Evolutionary conservation across 2,888 invertebrate genomes (phyloP).

Genomic region (Tenthredo distinguenda): DNA sequence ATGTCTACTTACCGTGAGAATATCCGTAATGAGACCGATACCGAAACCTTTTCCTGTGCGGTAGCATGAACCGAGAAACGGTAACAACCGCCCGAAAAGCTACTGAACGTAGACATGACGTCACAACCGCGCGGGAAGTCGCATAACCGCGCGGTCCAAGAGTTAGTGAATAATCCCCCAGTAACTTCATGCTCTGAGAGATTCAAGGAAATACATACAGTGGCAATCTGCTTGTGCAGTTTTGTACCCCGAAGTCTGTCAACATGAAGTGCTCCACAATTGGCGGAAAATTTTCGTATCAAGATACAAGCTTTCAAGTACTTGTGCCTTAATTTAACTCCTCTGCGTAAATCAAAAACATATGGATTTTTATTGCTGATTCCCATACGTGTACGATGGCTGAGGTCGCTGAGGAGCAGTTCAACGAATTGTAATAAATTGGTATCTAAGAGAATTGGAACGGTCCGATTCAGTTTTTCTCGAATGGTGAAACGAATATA

Average conservation of each 20-base stretch:
- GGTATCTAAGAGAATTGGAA: constrained; percentile 55
- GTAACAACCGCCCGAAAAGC: too few species aligned
- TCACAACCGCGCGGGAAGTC: too few species aligned
- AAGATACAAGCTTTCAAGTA: constrained; percentile 51
- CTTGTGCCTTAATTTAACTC: not conserved
- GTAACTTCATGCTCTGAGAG: constrained; percentile 48
- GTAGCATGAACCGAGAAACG: too few species aligned
- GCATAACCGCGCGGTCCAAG: too few species aligned
- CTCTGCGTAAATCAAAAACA: constrained; percentile 54
- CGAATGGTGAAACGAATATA: constrained; percentile 53
- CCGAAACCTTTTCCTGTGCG: too few species aligned
- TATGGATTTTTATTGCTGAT: constrained; percentile 54
- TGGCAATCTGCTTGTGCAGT: constrained; percentile 57
- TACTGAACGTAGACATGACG: too few species aligned
- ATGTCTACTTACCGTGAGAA: too few species aligned
- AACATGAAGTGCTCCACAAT: constrained; percentile 56
- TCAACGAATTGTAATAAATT: constrained; percentile 37
- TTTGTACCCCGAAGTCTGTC: constrained; percentile 55
- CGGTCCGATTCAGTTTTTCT: constrained; percentile 56
- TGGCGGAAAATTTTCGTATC: constrained; percentile 51
- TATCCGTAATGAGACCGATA: too few species aligned
- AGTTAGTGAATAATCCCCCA: too few species aligned
- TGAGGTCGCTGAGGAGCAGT: constrained; percentile 44
- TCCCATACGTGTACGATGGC: constrained; percentile 42
- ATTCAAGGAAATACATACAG: constrained; percentile 53